Percentiles rank a stretch among this genome's conserved stretches.
These are phyloP conservation scores for Pocillopora damicornis DNA, from an alignment of 64 coral and sea anemone species.

Conservation along the genomic window DNA sequence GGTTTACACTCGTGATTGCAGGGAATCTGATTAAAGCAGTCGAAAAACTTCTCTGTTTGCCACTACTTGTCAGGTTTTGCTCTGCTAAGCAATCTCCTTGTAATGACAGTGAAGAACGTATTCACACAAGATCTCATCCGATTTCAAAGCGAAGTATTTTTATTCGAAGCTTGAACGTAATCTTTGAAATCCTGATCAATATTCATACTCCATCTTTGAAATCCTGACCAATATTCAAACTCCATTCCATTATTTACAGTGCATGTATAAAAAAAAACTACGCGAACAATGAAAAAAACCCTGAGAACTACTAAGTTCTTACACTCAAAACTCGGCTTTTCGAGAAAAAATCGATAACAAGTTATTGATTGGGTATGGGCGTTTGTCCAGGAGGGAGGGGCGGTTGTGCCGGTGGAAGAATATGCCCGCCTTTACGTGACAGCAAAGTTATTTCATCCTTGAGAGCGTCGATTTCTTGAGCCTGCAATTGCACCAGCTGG, in stretches of 20 bases:
- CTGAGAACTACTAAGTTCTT: not conserved
- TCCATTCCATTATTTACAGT: conserved; percentile 15
- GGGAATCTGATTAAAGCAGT: too few species aligned
- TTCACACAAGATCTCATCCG: not conserved
- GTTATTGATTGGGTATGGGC: conserved; percentile 88
- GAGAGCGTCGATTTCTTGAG: conserved; percentile 95
- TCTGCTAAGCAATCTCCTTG: too few species aligned
- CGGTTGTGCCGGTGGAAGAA: conserved; percentile 91
- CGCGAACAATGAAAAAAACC: not conserved
- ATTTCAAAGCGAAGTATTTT: not conserved
- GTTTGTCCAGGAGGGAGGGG: conserved; percentile 93
- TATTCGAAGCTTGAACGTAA: not conserved
- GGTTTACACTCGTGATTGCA: too few species aligned
- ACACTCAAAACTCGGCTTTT: not conserved
- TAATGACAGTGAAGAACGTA: too few species aligned
- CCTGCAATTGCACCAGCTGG: conserved; percentile 92
- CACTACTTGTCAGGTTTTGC: too few species aligned
- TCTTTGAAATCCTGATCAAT: not conserved
- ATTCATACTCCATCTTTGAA: not conserved
- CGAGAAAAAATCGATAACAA: not conserved
- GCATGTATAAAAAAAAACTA: not conserved
- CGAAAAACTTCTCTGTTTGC: too few species aligned
- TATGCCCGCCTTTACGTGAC: conserved; percentile 93
- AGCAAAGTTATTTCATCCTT: conserved; percentile 97
- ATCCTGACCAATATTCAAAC: not conserved